A percentile compares a stretch with the other conserved stretches of the same genome.
Evolutionary conservation across 2,113 vertebrate species (phyloP).

Genomic region (Macaca mulatta): DNA sequence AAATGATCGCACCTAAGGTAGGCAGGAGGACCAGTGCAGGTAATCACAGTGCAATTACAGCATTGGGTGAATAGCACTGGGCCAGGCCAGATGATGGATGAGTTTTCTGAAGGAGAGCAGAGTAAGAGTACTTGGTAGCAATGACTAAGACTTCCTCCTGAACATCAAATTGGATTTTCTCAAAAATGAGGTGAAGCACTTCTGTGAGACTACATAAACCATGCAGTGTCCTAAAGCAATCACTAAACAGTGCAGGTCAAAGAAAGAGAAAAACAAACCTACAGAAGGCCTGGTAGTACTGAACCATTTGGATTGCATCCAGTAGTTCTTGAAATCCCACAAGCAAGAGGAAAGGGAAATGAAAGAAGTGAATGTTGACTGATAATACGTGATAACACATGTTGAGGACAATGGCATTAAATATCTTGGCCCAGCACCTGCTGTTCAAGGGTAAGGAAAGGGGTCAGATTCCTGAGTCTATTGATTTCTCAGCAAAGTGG

Average conservation of each 20-base stretch:
- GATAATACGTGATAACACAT: background rate
- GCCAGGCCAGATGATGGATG: slow-evolving; percentile 16
- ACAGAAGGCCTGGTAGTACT: background rate
- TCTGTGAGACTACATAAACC: background rate
- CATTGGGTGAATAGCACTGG: background rate
- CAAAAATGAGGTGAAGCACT: background rate
- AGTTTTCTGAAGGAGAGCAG: slow-evolving; percentile 27
- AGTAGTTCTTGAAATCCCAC: background rate
- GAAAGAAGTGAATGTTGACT: background rate
- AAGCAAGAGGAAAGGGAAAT: background rate
- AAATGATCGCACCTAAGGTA: background rate
- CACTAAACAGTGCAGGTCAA: slow-evolving; percentile 18
- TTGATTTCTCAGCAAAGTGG: background rate
- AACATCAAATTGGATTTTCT: slow-evolving; percentile 39
- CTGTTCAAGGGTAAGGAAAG: background rate
- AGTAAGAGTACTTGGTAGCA: slow-evolving; percentile 17
- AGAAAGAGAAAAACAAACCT: slow-evolving; percentile 47
- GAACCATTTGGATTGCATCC: background rate
- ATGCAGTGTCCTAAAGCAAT: background rate
- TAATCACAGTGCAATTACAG: slow-evolving; percentile 34
- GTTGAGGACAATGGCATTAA: background rate
- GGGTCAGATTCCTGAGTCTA: background rate
- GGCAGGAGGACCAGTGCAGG: slow-evolving; percentile 4
- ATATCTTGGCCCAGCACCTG: background rate
- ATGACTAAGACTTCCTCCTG: background rate